phyloP scores from a whole-genome alignment of 2,113 vertebrate species.

The Syrmaticus mikado region DNA sequence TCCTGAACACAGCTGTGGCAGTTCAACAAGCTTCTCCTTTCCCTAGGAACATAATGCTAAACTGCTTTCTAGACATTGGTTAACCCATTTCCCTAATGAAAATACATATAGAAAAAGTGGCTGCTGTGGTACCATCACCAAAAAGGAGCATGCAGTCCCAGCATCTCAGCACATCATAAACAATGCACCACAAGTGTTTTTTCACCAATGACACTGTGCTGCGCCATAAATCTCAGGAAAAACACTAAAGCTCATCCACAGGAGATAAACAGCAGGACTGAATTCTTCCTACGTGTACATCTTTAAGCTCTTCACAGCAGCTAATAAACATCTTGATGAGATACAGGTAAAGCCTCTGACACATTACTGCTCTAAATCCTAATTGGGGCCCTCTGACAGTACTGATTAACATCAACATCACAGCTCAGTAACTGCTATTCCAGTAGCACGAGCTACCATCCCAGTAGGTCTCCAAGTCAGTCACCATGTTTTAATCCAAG shows the following conservation, averaged over 20 bases:
- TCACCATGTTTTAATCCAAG: not conserved
- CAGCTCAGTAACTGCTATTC: not conserved
- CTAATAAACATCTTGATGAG: not conserved
- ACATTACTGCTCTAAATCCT: not conserved
- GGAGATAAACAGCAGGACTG: not conserved
- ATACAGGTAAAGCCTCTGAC: not conserved
- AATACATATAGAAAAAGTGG: not conserved
- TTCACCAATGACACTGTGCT: not conserved
- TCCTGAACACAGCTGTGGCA: not conserved
- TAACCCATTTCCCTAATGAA: not conserved
- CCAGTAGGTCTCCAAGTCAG: not conserved
- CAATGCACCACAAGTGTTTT: not conserved
- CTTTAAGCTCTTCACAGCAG: not conserved
- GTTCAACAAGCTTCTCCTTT: not conserved
- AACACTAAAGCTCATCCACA: not conserved
- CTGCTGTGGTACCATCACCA: not conserved
- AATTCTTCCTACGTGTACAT: not conserved
- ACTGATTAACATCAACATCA: not conserved
- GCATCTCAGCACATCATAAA: not conserved
- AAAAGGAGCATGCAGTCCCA: not conserved
- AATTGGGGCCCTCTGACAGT: fast-evolving
- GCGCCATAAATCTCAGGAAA: not conserved
- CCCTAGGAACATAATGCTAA: not conserved
- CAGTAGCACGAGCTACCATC: not conserved
- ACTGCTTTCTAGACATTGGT: not conserved